These are phyloP conservation scores for Drosophila nasuta DNA, from an alignment of 1,140 invertebrate species.

Conservation along the genomic window DNA sequence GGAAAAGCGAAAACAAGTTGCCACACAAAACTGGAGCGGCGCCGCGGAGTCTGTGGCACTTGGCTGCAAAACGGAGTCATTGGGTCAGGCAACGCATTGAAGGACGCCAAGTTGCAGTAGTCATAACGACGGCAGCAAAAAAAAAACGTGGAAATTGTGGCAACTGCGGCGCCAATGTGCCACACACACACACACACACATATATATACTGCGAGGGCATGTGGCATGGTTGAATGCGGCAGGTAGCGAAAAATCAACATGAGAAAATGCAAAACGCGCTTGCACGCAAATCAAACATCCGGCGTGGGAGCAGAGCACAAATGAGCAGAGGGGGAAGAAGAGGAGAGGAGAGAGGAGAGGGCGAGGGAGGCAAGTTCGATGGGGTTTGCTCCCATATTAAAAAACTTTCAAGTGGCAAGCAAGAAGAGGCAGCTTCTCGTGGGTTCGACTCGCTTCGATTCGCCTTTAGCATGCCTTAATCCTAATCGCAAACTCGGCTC, in stretches of 20 bases:
- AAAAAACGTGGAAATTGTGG: slow-evolving; percentile 11
- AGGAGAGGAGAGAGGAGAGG: too few relatives aligned
- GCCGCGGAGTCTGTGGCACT: slow-evolving; percentile 58
- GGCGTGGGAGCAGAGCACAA: not conserved
- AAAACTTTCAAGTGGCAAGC: slow-evolving; percentile 49
- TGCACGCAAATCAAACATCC: slow-evolving; percentile 43
- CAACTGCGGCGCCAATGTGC: slow-evolving; percentile 27
- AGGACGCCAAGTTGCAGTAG: slow-evolving; percentile 17
- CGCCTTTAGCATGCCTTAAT: slow-evolving; percentile 41
- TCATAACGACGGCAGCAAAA: not conserved
- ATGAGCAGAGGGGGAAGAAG: too few relatives aligned
- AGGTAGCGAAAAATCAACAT: slow-evolving; percentile 41
- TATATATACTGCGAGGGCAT: slow-evolving; percentile 8
- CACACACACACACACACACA: too few relatives aligned
- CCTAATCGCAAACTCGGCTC: slow-evolving; percentile 30
- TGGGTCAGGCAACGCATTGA: slow-evolving; percentile 51
- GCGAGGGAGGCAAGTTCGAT: not conserved
- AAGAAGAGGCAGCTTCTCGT: slow-evolving; percentile 7
- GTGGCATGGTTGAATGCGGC: slow-evolving; percentile 3
- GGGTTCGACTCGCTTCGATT: too few relatives aligned
- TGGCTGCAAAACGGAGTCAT: slow-evolving; percentile 48
- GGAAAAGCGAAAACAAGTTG: slow-evolving; percentile 37
- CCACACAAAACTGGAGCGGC: slow-evolving; percentile 38
- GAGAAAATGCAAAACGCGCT: slow-evolving; percentile 51
- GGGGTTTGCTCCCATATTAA: slow-evolving; percentile 28